Evolutionary conservation across 2,797 vertebrate species (phyloP).

Genomic region (Paratrypauchen microcephalus): DNA sequence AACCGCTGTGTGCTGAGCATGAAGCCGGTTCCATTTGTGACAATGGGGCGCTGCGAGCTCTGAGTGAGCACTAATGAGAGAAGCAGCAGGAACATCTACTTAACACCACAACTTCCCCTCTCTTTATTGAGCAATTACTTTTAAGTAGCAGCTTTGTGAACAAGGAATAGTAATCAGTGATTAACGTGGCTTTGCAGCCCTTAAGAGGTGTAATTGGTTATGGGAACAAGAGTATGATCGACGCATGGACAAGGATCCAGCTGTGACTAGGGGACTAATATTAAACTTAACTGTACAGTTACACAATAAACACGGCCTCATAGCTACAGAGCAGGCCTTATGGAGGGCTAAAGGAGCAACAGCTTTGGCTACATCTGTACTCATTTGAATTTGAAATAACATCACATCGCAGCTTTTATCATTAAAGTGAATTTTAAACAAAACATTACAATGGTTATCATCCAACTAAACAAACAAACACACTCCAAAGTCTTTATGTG

Average conservation of each 20-base stretch:
- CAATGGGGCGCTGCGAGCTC: slow-evolving; percentile 62
- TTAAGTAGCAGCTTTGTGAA: slow-evolving; percentile 89
- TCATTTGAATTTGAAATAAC: not conserved
- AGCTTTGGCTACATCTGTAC: not conserved
- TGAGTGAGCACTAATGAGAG: slow-evolving; percentile 74
- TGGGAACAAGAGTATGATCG: slow-evolving; percentile 84
- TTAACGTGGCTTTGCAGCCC: slow-evolving; percentile 90
- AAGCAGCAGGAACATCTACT: slow-evolving; percentile 92
- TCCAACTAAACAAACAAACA: not conserved
- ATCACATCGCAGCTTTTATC: not conserved
- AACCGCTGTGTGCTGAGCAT: slow-evolving; percentile 73
- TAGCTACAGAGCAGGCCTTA: not conserved
- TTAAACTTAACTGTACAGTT: slow-evolving; percentile 56
- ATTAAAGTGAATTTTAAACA: not conserved
- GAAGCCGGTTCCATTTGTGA: slow-evolving; percentile 72
- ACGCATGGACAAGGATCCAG: slow-evolving; percentile 70
- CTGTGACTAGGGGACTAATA: slow-evolving; percentile 54
- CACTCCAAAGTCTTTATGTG: not conserved
- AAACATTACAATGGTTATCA: not conserved
- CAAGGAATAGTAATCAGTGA: slow-evolving; percentile 95
- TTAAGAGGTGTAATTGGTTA: slow-evolving; percentile 89
- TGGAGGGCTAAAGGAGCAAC: not conserved
- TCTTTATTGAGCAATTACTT: slow-evolving; percentile 96
- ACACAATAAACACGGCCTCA: slow-evolving; percentile 35
- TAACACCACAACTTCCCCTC: slow-evolving; percentile 90